Percentiles rank a stretch among this genome's conserved stretches.
phyloP scores from a whole-genome alignment of 2,888 invertebrate species.

The Drosophila aldrichi region DNA sequence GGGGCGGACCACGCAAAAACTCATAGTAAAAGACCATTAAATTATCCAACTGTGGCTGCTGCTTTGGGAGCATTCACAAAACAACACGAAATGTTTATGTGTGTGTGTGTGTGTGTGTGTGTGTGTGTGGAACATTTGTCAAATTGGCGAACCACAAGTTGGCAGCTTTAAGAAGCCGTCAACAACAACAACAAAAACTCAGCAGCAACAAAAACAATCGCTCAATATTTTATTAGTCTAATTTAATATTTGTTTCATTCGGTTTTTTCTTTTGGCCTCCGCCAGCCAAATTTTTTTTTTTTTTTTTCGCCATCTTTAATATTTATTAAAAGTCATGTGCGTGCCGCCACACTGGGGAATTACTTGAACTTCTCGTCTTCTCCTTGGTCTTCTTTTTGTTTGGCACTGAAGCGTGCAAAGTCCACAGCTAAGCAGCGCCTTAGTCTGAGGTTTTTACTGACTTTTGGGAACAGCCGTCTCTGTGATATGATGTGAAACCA shows the following conservation, averaged over 20 bases:
- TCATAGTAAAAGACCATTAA: constrained; percentile 80
- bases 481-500: constrained; percentile 16
- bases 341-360: constrained; percentile 67
- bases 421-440: constrained; percentile 44
- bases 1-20: constrained; percentile 46
- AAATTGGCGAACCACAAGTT: constrained; percentile 59
- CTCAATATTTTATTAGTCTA: constrained; percentile 78
- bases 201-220: constrained; percentile 46
- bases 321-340: constrained; percentile 78
- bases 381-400: background rate
- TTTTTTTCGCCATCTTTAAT: constrained; percentile 64
- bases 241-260: constrained; percentile 65
- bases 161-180: constrained; percentile 44
- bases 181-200: constrained; percentile 2
- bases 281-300: constrained; percentile 25
- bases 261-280: background rate
- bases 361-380: constrained; percentile 12
- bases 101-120: constrained; percentile 50
- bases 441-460: constrained; percentile 41
- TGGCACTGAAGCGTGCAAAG: constrained; percentile 39
- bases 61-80: constrained; percentile 1
- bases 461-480: constrained; percentile 4
- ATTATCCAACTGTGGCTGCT: constrained; percentile 55
- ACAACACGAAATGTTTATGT: constrained; percentile 64
- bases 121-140: constrained; percentile 65